Base-by-base conservation (phyloP, 2,888 invertebrate genomes). In the Saturnia japonica region DNA sequence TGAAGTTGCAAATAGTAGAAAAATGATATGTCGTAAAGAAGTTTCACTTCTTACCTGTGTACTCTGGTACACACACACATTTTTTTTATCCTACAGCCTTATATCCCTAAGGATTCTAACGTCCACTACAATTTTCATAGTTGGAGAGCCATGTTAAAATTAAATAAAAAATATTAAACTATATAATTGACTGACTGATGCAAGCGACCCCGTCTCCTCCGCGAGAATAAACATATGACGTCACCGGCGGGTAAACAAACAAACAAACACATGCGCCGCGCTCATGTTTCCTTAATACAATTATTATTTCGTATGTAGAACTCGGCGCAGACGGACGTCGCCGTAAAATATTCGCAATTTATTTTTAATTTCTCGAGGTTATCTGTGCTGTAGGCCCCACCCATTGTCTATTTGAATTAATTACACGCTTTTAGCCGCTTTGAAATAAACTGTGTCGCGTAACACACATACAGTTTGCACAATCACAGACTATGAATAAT, bases 141-240 rank as follows among this genome's bases (percentile, higher is more conserved):
- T 14, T 43, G 9, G 43, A 43, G 43, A 34, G 43, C 14, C 43
- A 43, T 43, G 43, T 43, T 14, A 43, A 43, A 43, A 43, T 8
- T 43, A 43, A 3, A 43, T 16, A 51, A 25, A 14, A 28, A 57
- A 11, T 57, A 28, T 57, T 25, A 57, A 25, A 28, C 12, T 12
- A 14, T 57, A 28, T 14, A 28, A 57, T 57, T 14, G 14, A 68
- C 40, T 34, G 71, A 70, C 73, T 11, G 43, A 71, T 77, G 81
- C 82, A 77, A 70, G 67, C 72, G 54, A 22, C 81, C 91, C 89
- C 79, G 74, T 57, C 71, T 76, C 82, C 87, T 92, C 83, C 90
- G 87, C 90, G 90, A 93, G 94, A 93, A 94, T 94, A 94, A 94
- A 94, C 94, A 94, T 90, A 92, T 94, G 94, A 94, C 94, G 94